Conservation (phyloP, 2,888 invertebrate species). For the Microctonus aethiopoides region DNA sequence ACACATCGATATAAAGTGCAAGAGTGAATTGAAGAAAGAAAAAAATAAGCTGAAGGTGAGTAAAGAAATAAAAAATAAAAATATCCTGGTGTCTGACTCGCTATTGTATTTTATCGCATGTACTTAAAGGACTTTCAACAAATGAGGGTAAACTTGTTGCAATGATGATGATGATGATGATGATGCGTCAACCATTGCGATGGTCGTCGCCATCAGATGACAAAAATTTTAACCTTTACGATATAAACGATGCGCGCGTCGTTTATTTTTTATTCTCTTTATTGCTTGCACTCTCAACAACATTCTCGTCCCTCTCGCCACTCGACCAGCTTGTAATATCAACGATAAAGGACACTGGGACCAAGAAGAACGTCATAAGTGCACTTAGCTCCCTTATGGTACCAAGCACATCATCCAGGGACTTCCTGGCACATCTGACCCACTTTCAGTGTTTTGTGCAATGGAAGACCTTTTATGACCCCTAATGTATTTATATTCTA, state of each 20-base stretch:
- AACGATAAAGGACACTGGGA: slow-evolving; percentile 48
- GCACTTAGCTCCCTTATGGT: slow-evolving; percentile 52
- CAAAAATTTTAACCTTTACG: too few relatives aligned
- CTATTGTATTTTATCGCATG: too few relatives aligned
- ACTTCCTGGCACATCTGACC: slow-evolving; percentile 41
- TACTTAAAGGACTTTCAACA: too few relatives aligned
- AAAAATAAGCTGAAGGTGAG: slow-evolving; percentile 27
- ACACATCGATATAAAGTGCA: too few relatives aligned
- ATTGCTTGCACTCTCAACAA: slow-evolving; percentile 20
- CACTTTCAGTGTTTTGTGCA: slow-evolving; percentile 31
- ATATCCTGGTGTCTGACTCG: too few relatives aligned
- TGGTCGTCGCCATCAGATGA: too few relatives aligned
- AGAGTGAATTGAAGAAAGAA: too few relatives aligned
- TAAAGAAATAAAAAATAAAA: too few relatives aligned
- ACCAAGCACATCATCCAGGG: slow-evolving; percentile 47
- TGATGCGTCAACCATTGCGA: too few relatives aligned
- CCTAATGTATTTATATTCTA: slow-evolving; percentile 7
- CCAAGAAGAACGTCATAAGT: slow-evolving; percentile 52
- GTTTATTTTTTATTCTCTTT: neutral
- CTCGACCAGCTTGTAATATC: slow-evolving; percentile 30
- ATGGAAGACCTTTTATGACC: slow-evolving; percentile 25
- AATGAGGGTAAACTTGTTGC: neutral
- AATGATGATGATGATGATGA: too few relatives aligned
- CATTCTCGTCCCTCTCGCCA: slow-evolving; percentile 10
- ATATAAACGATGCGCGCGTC: neutral